Evolutionary conservation across 2,113 vertebrate species (phyloP).

Genomic region (Rhodinocichla rosea): DNA sequence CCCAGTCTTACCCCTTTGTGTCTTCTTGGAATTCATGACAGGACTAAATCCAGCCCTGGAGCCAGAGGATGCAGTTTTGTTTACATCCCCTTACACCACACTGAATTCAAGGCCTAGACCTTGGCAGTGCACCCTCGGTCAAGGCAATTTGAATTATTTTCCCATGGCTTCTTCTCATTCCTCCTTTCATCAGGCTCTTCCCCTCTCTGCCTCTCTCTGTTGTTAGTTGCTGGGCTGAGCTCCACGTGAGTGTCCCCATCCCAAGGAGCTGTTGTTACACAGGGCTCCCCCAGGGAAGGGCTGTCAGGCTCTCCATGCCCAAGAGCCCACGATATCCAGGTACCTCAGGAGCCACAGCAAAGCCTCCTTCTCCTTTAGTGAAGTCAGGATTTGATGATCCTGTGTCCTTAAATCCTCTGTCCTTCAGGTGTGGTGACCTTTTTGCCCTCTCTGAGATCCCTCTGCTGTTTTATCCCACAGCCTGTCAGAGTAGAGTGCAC

Average conservation of each 20-base stretch:
- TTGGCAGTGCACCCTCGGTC: neutral
- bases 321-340: neutral
- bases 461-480: neutral
- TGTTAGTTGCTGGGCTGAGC: neutral
- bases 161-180: slow-evolving; percentile 21
- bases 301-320: neutral
- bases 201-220: neutral
- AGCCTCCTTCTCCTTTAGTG: neutral
- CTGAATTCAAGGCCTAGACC: neutral
- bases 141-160: slow-evolving; percentile 22
- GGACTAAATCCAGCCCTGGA: slow-evolving; percentile 3
- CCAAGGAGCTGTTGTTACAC: neutral
- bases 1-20: neutral
- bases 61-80: neutral
- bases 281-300: neutral
- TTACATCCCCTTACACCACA: neutral
- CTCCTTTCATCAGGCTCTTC: neutral
- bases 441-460: neutral
- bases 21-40: neutral
- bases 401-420: neutral
- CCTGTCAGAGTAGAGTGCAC: neutral
- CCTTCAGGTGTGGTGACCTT: neutral
- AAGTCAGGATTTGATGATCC: neutral
- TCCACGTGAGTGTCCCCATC: accelerated
- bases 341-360: neutral